Percentiles rank a stretch among this genome's conserved stretches.
phyloP scores from a whole-genome alignment of 2,797 vertebrate species.

The Pseudochirops cupreus region DNA sequence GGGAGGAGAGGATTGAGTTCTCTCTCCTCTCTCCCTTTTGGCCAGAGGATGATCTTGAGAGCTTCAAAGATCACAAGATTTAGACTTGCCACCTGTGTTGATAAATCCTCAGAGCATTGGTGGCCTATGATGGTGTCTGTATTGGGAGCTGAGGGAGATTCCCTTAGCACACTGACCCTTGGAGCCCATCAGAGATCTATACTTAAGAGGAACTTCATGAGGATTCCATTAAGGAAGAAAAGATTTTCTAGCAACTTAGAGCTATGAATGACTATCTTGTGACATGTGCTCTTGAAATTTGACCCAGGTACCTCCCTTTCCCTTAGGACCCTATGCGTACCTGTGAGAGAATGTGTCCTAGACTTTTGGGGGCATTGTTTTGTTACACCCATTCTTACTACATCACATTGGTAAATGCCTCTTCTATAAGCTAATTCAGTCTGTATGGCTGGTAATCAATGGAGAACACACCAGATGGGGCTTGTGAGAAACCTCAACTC shows the following conservation, averaged over 20 bases:
- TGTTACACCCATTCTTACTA: not conserved
- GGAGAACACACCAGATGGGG: not conserved
- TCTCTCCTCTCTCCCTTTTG: not conserved
- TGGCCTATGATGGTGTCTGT: not conserved
- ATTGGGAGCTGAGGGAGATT: not conserved
- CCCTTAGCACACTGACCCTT: not conserved
- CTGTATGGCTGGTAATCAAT: not conserved
- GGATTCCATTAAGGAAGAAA: not conserved
- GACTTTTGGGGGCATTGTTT: not conserved
- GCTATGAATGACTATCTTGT: not conserved
- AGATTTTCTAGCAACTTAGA: not conserved
- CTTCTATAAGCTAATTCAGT: not conserved
- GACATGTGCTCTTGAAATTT: not conserved
- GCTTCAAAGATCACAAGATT: not conserved
- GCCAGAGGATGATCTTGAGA: not conserved
- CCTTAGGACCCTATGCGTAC: not conserved
- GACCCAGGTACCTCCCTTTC: not conserved
- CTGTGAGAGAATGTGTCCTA: not conserved
- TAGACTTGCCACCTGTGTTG: not conserved
- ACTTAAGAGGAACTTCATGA: not conserved
- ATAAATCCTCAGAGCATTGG: not conserved
- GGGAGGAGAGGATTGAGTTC: not conserved
- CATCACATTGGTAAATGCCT: not conserved
- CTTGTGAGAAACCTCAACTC: not conserved
- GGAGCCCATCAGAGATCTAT: not conserved